Evolutionary conservation across 2,797 vertebrate species (phyloP), one percentile per base, ranked within the genome.

Genomic region (Clarias fuscus): DNA sequence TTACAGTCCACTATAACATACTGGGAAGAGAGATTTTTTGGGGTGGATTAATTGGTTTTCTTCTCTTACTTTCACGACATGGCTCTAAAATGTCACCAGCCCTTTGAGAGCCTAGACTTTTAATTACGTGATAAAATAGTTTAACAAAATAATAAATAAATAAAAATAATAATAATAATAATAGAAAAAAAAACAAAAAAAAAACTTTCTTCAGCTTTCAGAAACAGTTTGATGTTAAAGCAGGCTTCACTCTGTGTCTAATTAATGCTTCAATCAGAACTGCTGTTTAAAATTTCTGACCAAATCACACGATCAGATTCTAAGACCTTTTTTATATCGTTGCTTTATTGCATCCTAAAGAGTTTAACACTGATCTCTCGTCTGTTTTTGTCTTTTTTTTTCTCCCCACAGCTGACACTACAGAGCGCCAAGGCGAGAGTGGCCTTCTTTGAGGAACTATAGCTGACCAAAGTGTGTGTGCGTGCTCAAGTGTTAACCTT

Each of bases 391-490:
- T 68, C 67, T 64, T 15, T 73, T 13, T 68, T 8, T 86, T 87
- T 93, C 91, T 92, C 94, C 91, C 95, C 94, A 89, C 96, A 99
- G 98, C 96, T 98, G 70, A 99, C 98, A 71, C 94, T 98, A 27
- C 98, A 99, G 95, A 99, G 97, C 91, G 97, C 97, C 94, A 98
- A 98, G 92, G 95, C 97, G 94, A 96, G 97, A 13, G 97, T 99
- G 94, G 97, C 98, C 93, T 98, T 96, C 96, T 99, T 98, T 91
- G 97, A 99, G 92, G 98, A 98, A 89, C 96, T 99, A 68, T 99
- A 96, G 94, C 84, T 40, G 30, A 78, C 82, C 56, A 17, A 14
- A 73, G 87, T 87, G 86, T 10, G 22, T 88, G 86, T 89, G 87
- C 84, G 61, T 77, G 86, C 62, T 24, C 72, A 91, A 90, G 48